Evolutionary conservation across 2,113 vertebrate species (phyloP).

Genomic region (Hydropotes inermis): DNA sequence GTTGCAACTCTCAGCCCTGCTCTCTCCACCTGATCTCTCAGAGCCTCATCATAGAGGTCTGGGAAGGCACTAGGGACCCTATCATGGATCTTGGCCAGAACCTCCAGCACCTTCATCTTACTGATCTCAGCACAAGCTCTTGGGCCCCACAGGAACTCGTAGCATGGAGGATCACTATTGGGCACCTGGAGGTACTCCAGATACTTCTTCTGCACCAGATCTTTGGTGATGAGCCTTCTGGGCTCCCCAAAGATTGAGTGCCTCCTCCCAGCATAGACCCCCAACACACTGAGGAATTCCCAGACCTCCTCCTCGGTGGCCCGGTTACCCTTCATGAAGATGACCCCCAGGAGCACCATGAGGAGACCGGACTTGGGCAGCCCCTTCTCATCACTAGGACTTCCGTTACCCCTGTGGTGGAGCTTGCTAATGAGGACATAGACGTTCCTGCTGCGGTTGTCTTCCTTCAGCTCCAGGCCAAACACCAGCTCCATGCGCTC

Average conservation of each 20-base stretch:
- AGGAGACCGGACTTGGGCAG: too few relatives aligned
- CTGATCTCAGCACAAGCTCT: neutral
- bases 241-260: neutral
- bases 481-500: neutral
- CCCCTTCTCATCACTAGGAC: too few relatives aligned
- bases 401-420: too few relatives aligned
- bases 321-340: too few relatives aligned
- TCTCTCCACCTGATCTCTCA: too few relatives aligned
- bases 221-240: neutral
- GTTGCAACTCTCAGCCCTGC: fast-evolving
- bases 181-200: neutral
- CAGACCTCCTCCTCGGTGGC: too few relatives aligned
- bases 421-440: neutral
- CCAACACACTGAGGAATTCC: neutral
- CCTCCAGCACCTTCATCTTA: neutral
- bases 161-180: fast-evolving
- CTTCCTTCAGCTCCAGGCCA: neutral
- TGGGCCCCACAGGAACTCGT: neutral
- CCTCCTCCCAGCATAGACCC: neutral
- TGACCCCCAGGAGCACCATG: too few relatives aligned
- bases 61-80: neutral
- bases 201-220: neutral
- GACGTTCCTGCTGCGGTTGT: fast-evolving
- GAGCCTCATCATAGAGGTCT: neutral
- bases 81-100: neutral